Base-by-base conservation (phyloP, 2,888 invertebrate genomes). In the Cartodere bifasciata region DNA sequence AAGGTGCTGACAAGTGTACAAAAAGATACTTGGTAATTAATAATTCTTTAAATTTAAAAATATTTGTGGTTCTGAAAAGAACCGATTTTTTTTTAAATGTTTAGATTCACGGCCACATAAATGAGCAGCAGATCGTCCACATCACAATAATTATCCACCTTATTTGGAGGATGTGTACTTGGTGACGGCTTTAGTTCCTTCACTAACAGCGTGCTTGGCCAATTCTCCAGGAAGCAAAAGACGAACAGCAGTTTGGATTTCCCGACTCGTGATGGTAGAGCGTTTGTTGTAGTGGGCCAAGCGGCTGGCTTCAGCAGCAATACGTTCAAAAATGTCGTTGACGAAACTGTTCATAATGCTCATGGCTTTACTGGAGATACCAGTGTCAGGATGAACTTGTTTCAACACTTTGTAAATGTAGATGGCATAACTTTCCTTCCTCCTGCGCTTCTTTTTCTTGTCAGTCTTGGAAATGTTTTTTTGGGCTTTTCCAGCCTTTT, bases 291-390 rank as follows among this genome's bases (percentile, higher is more conserved):
- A 72, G 6, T 68, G 67, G 1, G 72, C 72, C 34, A 82, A 49
- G 28, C 70, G 67, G 0, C 72, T 69, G 0, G 78, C 70, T 48
- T 81, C 76, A 0, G 64, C 58, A 0, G 78, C 78, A 24, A 83
- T 73, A 24, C 72, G 68, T 50, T 83, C 79, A 46, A 84, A 64
- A 46, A 79, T 72, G 43, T 84, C 81, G 42, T 73, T 75, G 1
- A 83, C 74, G 38, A 82, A 82, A 45, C 71, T 72, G 55, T 80
- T 77, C 76, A 82, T 77, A 40, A 81, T 77, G 43, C 65, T 55
- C 73, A 79, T 80, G 1, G 77, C 73, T 44, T 77, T 76, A 13
- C 66, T 67, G 1, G 78, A 75, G 29, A 82, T 72, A 0, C 76
- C 74, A 22, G 74, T 63, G 50, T 75, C 72, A 0, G 71, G 68